Evolutionary conservation across 2,797 vertebrate genomes (phyloP), one percentile per base, ranked within the genome.

Genomic region (Miichthys miiuy): DNA sequence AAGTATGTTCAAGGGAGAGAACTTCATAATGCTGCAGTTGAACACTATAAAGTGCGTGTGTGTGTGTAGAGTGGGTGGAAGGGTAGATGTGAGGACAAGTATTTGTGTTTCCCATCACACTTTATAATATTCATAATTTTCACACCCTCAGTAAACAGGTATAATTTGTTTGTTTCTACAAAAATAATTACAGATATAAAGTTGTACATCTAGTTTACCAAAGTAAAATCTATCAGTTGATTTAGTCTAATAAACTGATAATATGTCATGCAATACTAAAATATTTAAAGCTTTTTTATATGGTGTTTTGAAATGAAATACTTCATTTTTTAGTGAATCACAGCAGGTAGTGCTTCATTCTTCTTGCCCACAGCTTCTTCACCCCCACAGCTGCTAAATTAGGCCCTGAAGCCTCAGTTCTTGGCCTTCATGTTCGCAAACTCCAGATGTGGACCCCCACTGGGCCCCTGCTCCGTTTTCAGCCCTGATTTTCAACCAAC

Each of bases 391-490:
- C 58, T 56, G 60, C 44, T 85, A 87, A 88, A 88, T 90, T 84
- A 80, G 66, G 56, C 63, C 69, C 66, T 44, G 48, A 61, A 80
- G 83, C 48, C 50, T 81, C 54, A 65, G 21, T 71, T 74, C 52
- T 82, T n/a, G 23, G 54, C 38, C 58, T 82, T 77, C 55, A 64
- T 85, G 80, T 77, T 74, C 60, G 1, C 55, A 82, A 65, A 72
- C 87, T 87, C 80, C 89, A 91, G 80, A 90, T 92, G 87, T 89
- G 75, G 76, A 83, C 46, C 75, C 89, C 89, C 44, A 47, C 82
- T 60, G 75, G 48, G 79, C 47, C 30, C 58, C 64, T 57, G 62
- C 77, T 80, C 75, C 46, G 6, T 78, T 82, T 89, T 84, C 76
- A 81, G 79, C 47, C 58, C 70, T 86, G 78, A 89, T 91, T 78